A percentile compares a stretch with the other conserved stretches of the same genome.
phyloP scores from a whole-genome alignment of 2,797 vertebrate species.

The Urosaurus nigricauda region DNA sequence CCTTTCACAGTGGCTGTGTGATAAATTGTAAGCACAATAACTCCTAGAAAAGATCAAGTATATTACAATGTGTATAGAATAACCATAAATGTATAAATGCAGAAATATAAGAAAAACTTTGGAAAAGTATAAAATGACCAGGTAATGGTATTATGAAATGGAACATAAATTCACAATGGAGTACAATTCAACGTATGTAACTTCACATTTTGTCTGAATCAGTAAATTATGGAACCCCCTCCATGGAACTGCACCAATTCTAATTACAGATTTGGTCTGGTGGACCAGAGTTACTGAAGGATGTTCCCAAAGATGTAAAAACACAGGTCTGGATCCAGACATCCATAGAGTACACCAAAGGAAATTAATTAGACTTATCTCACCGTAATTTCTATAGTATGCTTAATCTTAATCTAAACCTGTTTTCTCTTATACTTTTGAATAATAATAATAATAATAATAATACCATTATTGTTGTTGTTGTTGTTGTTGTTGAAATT shows the following conservation, averaged over 20 bases:
- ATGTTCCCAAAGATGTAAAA: not conserved
- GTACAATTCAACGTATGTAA: not conserved
- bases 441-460: no score
- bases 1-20: not conserved
- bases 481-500: no score
- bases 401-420: no score
- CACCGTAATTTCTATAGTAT: not conserved
- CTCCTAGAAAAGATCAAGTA: no score
- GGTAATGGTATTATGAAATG: no score
- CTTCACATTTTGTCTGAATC: not conserved
- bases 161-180: no score
- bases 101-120: no score
- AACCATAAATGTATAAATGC: no score
- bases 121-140: no score
- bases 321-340: not conserved
- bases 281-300: not conserved
- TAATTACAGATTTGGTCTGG: not conserved
- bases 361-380: not conserved
- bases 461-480: no score
- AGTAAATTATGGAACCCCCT: not conserved
- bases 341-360: not conserved
- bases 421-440: no score
- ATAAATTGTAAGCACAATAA: not conserved
- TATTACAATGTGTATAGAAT: no score
- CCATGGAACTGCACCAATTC: conserved; percentile 5